These are phyloP conservation scores for Apostichopus leukothele DNA, from an alignment of 53 echinoderm and acorn worm species.

Conservation along the genomic window DNA sequence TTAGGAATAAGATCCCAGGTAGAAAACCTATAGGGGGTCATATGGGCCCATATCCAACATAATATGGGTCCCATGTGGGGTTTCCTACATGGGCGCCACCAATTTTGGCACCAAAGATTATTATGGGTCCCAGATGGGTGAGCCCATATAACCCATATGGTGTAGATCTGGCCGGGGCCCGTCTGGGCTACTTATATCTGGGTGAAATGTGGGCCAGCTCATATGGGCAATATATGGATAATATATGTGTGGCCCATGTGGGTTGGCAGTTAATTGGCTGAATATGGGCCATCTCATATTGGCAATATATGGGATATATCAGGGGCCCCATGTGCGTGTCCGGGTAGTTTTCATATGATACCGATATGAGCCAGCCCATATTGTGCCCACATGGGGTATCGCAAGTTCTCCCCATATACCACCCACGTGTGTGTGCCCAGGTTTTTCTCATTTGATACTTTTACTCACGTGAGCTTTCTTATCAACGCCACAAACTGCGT, in stretches of 20 bases:
- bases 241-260: background rate
- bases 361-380: no score
- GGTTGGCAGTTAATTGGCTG: background rate
- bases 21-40: no score
- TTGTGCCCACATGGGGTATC: no score
- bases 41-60: background rate
- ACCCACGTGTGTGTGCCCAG: no score
- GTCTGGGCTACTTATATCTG: background rate
- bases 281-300: no score
- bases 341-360: background rate
- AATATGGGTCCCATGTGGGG: slow-evolving; percentile 15
- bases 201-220: background rate
- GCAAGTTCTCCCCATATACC: no score
- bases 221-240: background rate
- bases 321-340: no score
- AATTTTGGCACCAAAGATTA: background rate
- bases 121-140: background rate
- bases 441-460: no score
- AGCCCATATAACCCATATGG: background rate
- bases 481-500: no score
- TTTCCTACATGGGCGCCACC: background rate
- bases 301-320: no score
- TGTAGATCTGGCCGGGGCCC: background rate
- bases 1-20: no score
- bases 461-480: no score